Evolutionary conservation across 2,888 invertebrate genomes (phyloP), one percentile per base, ranked within the genome.

Genomic region (Drosophila dives): DNA sequence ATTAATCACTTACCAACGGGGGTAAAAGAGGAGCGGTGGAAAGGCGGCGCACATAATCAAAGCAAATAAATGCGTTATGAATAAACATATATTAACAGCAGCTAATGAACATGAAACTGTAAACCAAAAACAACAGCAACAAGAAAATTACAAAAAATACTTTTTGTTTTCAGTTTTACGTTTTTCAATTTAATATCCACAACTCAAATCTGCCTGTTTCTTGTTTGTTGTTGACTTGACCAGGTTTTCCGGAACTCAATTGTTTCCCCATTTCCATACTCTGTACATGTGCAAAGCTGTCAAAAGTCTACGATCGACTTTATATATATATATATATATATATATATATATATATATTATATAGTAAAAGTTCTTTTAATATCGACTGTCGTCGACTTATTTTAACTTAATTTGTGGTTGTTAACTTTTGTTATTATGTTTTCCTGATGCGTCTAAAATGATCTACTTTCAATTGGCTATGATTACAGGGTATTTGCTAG

Each of bases 221-320:
- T 67, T 59, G 48, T 66, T 75, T 53, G 65, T 38, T 40, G 55
- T 54, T 75, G 60, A 58, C 50, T 56, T 67, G 76, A 51, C 69
- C 80, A 80, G 77, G 72, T 86, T 85, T 83, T 85, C 88, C 85
- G 88, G 77, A 69, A 72, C 75, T 77, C 72, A 66, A 83, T 80
- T 42, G 55, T 83, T 85, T 89, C 83, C 86, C 72, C 80, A 82
- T 59, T 64, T 29, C 38, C 42, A 49, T 55, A 71, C 63, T 50
- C 64, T 51, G 11, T 42, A 20, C 1, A 10, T 34, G 11, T 6
- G 3, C 3, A 5, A 3, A 23, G 1, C 11, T 10, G 7, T 17
- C 4, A 11, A 7, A n/a, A 0, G 48, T 26, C 11, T 50, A 48
- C 42, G 32, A 36, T 55, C 50, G 17, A 50, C 29, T 50, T 2